Evolutionary conservation across 2,888 invertebrate species (phyloP).

Genomic region (Amphimallon solstitiale): DNA sequence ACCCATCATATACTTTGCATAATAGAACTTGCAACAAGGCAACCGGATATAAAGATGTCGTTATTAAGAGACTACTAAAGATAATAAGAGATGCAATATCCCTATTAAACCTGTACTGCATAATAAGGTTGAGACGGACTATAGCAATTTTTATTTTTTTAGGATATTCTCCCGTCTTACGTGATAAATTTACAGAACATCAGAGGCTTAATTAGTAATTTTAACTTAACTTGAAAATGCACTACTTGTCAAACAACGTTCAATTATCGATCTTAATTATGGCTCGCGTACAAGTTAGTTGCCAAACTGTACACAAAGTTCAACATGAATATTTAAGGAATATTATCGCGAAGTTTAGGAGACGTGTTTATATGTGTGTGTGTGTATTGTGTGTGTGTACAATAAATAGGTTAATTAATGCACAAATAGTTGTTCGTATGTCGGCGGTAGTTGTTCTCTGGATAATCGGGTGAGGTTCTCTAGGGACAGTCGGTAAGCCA

Average conservation of each 20-base stretch:
- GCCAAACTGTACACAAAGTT: neutral
- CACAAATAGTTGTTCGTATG: neutral
- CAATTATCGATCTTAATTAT: constrained; percentile 1
- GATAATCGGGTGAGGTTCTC: constrained; percentile 1
- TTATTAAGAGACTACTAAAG: too few species aligned
- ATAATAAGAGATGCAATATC: too few species aligned
- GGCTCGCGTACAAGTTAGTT: neutral
- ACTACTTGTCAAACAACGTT: constrained; percentile 1
- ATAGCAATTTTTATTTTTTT: too few species aligned
- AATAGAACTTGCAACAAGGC: too few species aligned
- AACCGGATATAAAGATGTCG: too few species aligned
- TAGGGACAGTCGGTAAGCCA: constrained; percentile 11
- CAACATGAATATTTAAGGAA: constrained; percentile 27
- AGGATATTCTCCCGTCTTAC: too few species aligned
- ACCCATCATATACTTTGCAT: too few species aligned
- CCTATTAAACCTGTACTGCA: too few species aligned
- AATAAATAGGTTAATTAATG: constrained; percentile 27
- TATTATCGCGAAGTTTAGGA: constrained; percentile 14
- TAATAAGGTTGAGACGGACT: too few species aligned
- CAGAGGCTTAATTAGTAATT: too few species aligned
- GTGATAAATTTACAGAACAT: too few species aligned
- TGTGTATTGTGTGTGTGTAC: neutral
- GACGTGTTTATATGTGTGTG: neutral
- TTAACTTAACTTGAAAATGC: too few species aligned
- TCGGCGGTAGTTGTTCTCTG: neutral